Evolutionary conservation across 2,113 vertebrate species (phyloP), one percentile per base, ranked within the genome.

Genomic region (Catharus minimus): DNA sequence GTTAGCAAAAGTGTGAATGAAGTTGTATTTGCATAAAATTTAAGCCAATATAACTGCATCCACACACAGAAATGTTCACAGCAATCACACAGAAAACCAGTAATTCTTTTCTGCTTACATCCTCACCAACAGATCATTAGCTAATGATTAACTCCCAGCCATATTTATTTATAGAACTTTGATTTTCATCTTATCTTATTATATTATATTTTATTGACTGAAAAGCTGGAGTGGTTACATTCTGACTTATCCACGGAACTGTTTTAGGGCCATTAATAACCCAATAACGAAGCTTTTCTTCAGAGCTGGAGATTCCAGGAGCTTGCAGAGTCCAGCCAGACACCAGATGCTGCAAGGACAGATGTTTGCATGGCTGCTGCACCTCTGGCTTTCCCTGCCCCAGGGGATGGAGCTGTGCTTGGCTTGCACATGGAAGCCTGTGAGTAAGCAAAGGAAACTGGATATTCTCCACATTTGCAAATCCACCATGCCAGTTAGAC

Each of bases 391-490:
- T 81, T 90, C 64, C 73, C 82, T 66, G 80, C 87, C 89, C 30
- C 15, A 0, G 71, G 72, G 75, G 75, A 52, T 27, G 61, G 66
- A 82, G 89, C 76, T 57, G 22, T 17, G 0, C 67, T 87, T 53
- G 86, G 79, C 90, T 82, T 5, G 23, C 60, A 55, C 60, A 15
- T 0, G 4, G 86, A 28, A 82, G 49, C 87, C 52, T 22, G 19
- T 11, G 61, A 91, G 80, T 28, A 84, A 87, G 88, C 86, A 49
- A 32, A 1, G 13, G 80, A 84, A 93, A 92, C 56, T 60, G 88
- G 92, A 92, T 86, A 91, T 90, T 93, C 82, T 67, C 81, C 86
- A 68, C 75, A 52, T 82, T 56, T 86, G 68, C 81, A 60, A 65
- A 78, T 86, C 64, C n/a, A 38, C 73, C 58, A 38, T 27, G 82